Percentiles rank a stretch among this genome's conserved stretches.
Evolutionary conservation across 2,888 invertebrate genomes (phyloP).

Genomic region (Tetranychus truncatus): DNA sequence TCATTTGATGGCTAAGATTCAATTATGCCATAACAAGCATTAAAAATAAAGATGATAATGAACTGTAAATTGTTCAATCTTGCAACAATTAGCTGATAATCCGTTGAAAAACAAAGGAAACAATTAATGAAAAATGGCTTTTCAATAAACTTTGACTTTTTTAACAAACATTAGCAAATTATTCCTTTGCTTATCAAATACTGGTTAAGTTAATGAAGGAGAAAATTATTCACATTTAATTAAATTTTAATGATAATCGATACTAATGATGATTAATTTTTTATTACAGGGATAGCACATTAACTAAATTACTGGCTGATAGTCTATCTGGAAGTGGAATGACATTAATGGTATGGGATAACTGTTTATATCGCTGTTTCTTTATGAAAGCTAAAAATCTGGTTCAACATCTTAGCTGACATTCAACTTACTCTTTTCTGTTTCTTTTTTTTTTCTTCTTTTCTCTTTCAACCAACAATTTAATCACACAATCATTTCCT

Average conservation of each 20-base stretch:
- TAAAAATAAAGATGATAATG: no score
- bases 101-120: no score
- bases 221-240: not conserved
- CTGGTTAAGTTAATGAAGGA: not conserved
- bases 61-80: no score
- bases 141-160: no score
- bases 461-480: not conserved
- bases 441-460: not conserved
- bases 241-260: not conserved
- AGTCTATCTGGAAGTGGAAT: constrained; percentile 84
- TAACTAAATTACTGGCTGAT: constrained; percentile 78
- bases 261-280: not conserved
- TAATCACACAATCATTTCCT: no score
- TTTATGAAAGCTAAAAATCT: not conserved
- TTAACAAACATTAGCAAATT: no score
- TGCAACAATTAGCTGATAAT: no score
- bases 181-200: not conserved
- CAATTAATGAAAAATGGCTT: no score
- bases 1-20: no score
- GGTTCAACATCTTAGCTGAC: no score
- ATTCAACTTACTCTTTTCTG: no score
- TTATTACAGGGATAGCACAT: constrained; percentile 55
- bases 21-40: no score
- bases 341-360: constrained; percentile 53
- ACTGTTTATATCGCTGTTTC: constrained; percentile 33